Conservation (phyloP, 2,797 vertebrate species). For the Furcifer pardalis region DNA sequence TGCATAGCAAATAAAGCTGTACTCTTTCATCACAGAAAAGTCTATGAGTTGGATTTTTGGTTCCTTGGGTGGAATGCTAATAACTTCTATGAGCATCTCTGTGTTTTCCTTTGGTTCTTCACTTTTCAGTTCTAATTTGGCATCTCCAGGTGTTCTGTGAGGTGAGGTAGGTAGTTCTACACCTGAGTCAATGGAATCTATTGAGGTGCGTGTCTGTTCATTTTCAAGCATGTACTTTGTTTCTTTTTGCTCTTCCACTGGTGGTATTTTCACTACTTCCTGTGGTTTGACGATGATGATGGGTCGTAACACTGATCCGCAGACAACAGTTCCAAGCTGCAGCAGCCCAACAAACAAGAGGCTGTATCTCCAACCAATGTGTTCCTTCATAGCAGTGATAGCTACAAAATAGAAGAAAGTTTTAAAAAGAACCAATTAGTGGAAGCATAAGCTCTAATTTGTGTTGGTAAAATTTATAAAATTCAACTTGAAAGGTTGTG, state of each 20-base stretch:
- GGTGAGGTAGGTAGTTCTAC: constrained; percentile 88
- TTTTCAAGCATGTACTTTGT: constrained; percentile 87
- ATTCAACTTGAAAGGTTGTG: not conserved
- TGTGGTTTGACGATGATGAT: constrained; percentile 80
- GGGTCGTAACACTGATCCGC: constrained; percentile 85
- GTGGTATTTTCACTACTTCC: constrained; percentile 65
- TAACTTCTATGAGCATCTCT: constrained; percentile 39
- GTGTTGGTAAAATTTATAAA: not conserved
- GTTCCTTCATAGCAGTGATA: constrained; percentile 84
- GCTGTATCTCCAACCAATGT: constrained; percentile 89
- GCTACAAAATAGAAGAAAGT: constrained; percentile 72
- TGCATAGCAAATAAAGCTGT: constrained; percentile 90
- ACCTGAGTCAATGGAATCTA: constrained; percentile 92
- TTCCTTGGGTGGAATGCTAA: constrained; percentile 32
- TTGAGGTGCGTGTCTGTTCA: constrained; percentile 86
- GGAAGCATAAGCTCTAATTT: not conserved
- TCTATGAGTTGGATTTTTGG: constrained; percentile 79
- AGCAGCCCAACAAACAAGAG: constrained; percentile 85
- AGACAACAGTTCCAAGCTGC: constrained; percentile 84
- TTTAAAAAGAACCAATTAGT: not conserved
- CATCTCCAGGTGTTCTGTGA: constrained; percentile 72
- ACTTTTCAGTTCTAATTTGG: constrained; percentile 67
- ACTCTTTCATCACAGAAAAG: constrained; percentile 88
- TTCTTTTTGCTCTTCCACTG: constrained; percentile 68
- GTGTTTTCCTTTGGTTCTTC: constrained; percentile 63